Conservation (phyloP, 2,888 invertebrate genomes). For the Pantelozetes paolii region DNA sequence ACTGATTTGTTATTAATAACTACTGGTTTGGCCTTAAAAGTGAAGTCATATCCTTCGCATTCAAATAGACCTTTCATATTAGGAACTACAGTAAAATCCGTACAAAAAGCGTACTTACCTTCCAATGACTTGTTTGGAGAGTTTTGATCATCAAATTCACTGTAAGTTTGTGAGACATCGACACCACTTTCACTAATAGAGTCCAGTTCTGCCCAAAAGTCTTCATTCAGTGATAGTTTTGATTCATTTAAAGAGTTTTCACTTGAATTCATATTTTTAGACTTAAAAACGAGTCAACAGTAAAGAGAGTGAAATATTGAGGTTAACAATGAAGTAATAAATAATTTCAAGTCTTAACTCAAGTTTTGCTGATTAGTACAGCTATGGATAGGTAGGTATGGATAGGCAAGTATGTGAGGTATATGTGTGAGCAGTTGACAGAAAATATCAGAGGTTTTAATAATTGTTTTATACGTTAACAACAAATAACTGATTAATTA, state of each 20-base stretch:
- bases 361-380: neutral
- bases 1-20: too few species aligned
- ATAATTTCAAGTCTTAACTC: neutral
- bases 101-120: neutral
- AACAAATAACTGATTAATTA: neutral
- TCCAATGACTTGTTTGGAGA: constrained; percentile 23
- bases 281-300: neutral
- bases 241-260: neutral
- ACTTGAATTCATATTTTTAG: neutral
- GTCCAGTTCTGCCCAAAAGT: constrained; percentile 23
- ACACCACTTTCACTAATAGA: constrained; percentile 11
- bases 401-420: too few species aligned
- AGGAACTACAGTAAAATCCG: neutral
- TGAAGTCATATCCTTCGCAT: neutral
- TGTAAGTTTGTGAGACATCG: neutral
- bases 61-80: neutral
- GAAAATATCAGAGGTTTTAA: neutral
- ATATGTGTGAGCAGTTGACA: too few species aligned
- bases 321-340: neutral
- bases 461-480: neutral
- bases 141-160: neutral
- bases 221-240: constrained; percentile 10
- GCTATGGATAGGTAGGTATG: neutral
- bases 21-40: too few species aligned
- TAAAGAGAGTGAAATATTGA: neutral